phyloP scores from a whole-genome alignment of 2,797 vertebrate species.

The Channallabes apus region DNA sequence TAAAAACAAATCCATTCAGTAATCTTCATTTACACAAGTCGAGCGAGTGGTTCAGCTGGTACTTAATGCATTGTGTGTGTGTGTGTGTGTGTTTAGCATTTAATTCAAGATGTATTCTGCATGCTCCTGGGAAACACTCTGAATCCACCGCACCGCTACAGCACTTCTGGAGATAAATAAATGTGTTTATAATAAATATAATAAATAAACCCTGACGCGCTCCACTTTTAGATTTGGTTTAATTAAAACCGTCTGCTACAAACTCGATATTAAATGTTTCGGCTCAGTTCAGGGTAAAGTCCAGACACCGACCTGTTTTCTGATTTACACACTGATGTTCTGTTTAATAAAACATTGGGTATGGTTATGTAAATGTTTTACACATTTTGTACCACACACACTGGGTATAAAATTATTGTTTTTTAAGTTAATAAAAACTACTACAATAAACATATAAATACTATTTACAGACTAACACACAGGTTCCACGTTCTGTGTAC shows the following conservation, averaged over 20 bases:
- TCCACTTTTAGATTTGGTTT: neutral
- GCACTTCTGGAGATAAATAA: neutral
- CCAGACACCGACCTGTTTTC: neutral
- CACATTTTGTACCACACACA: no score
- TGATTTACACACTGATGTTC: neutral
- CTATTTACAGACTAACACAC: constrained; percentile 7
- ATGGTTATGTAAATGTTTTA: no score
- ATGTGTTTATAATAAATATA: no score
- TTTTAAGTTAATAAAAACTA: constrained; percentile 18
- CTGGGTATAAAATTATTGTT: neutral
- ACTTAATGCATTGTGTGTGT: neutral
- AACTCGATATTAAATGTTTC: neutral
- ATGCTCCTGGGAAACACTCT: neutral
- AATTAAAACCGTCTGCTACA: neutral
- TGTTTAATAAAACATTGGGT: neutral
- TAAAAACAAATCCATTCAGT: neutral
- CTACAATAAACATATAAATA: constrained; percentile 39
- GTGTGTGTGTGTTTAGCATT: neutral
- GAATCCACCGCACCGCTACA: neutral
- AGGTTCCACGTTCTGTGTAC: neutral
- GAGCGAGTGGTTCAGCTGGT: no score
- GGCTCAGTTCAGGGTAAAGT: neutral
- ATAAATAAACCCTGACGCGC: no score
- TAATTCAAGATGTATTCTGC: neutral
- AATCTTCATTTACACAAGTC: neutral